phyloP scores from a whole-genome alignment of 2,888 invertebrate species.

The Chrysotoxum bicinctum region DNA sequence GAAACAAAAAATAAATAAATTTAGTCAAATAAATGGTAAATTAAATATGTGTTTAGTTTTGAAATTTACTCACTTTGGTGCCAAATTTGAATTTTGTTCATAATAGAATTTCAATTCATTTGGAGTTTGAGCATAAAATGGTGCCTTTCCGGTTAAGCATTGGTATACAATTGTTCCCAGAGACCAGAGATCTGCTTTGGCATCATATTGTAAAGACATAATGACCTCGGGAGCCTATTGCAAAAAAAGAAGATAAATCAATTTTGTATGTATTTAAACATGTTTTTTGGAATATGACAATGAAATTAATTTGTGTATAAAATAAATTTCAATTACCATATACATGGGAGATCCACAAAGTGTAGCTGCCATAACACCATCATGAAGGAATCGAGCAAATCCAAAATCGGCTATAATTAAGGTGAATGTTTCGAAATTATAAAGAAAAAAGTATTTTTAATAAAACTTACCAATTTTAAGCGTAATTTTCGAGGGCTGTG shows the following conservation, averaged over 20 bases:
- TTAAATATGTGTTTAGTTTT: slow-evolving; percentile 5
- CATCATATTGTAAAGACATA: slow-evolving; percentile 99
- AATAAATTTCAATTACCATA: slow-evolving; percentile 87
- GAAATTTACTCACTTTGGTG: slow-evolving; percentile 89
- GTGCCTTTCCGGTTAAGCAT: slow-evolving; percentile 98
- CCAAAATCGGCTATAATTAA: slow-evolving; percentile 95
- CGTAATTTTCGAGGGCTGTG: slow-evolving; percentile 90
- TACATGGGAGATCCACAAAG: slow-evolving; percentile 99
- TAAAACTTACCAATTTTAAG: slow-evolving; percentile 92
- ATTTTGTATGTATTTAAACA: too few relatives aligned
- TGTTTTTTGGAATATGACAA: neutral
- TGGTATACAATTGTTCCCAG: slow-evolving; percentile 99
- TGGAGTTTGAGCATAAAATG: slow-evolving; percentile 98
- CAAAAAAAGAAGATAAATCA: too few relatives aligned
- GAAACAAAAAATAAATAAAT: neutral
- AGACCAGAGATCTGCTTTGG: slow-evolving; percentile 99
- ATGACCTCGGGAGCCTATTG: slow-evolving; percentile 97
- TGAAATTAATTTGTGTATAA: neutral
- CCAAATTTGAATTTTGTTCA: slow-evolving; percentile 95
- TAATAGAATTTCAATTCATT: slow-evolving; percentile 98
- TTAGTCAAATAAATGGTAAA: neutral
- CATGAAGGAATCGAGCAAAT: slow-evolving; percentile 98
- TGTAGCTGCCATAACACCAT: slow-evolving; percentile 99
- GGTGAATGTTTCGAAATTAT: neutral
- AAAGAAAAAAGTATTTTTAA: neutral